These are phyloP conservation scores for Chromobotia macracanthus DNA, from an alignment of 2,797 vertebrate genomes.

Conservation along the genomic window DNA sequence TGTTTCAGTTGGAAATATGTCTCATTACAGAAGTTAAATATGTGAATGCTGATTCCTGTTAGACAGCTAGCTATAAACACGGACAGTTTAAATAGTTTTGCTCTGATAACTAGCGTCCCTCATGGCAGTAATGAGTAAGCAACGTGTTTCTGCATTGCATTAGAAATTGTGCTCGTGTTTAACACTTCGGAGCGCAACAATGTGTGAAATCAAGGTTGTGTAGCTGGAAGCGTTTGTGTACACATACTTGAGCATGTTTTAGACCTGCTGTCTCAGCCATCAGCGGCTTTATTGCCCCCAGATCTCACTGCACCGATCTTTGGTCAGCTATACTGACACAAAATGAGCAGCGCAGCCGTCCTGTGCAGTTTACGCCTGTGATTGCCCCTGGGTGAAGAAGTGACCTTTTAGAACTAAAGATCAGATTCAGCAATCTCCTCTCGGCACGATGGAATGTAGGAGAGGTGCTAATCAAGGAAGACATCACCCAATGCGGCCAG, in stretches of 20 bases:
- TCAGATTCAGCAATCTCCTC: constrained; percentile 38
- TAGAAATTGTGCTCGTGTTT: neutral
- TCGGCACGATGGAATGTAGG: constrained; percentile 45
- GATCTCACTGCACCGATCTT: constrained; percentile 28
- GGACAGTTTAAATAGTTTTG: no score
- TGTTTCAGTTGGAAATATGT: no score
- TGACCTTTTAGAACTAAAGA: constrained; percentile 45
- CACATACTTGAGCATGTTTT: neutral
- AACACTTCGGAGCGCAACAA: constrained; percentile 3
- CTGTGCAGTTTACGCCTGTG: constrained; percentile 33
- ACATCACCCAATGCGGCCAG: constrained; percentile 33
- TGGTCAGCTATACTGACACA: no score
- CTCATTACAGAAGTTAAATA: no score
- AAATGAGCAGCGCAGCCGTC: no score
- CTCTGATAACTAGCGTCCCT: no score
- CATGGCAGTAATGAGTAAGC: no score
- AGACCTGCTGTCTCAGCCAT: constrained; percentile 27
- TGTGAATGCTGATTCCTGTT: no score
- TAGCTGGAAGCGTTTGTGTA: constrained; percentile 5
- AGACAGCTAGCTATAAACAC: no score
- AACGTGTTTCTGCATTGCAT: neutral
- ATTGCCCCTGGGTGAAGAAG: constrained; percentile 39
- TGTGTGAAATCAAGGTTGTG: neutral
- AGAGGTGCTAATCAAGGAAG: constrained; percentile 42
- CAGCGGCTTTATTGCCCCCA: constrained; percentile 26